Evolutionary conservation across 2,113 vertebrate species (phyloP), one percentile per base, ranked within the genome.

Genomic region (Bungarus multicinctus): DNA sequence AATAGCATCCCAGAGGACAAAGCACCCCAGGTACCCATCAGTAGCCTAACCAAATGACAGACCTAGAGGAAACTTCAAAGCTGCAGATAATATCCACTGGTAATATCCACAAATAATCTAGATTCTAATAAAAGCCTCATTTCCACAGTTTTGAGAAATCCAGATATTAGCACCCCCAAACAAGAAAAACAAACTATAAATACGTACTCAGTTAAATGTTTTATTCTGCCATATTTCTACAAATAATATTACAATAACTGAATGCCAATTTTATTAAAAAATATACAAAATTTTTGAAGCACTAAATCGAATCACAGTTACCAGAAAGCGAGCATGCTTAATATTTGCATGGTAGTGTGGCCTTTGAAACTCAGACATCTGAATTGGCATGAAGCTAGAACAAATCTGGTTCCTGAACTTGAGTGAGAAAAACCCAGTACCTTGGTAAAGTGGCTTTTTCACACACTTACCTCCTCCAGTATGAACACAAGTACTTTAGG

Each of bases 31-130:
- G 97, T 92, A 96, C 96, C 97, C 96, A 93, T 95, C 96, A 97
- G 89, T 94, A 95, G 94, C 95, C 96, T 97, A 94, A 95, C 93
- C 94, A 97, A 97, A 97, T 97, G 96, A 98, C 96, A 97, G 96
- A 97, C 97, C 95, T 96, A 95, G 96, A 97, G 97, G 93, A 93
- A 96, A 97, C 97, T 97, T 98, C 97, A 98, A 98, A 98, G 97
- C 96, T 96, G 74, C 81, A 94, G 91, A 94, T 95, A 92, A 96
- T 97, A 97, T 69, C 97, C 96, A 96, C 96, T 95, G 96, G 94
- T 95, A 96, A 97, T 97, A 98, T 97, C 95, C 96, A 97, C 96
- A 92, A 96, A 95, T 95, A 95, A 96, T 95, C 93, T 94, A 94
- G 93, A 96, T 96, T 74, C 81, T 91, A 89, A 92, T 94, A 10